Conservation (phyloP, 2,888 invertebrate genomes). For the Trichogramma dendrolimi region DNA sequence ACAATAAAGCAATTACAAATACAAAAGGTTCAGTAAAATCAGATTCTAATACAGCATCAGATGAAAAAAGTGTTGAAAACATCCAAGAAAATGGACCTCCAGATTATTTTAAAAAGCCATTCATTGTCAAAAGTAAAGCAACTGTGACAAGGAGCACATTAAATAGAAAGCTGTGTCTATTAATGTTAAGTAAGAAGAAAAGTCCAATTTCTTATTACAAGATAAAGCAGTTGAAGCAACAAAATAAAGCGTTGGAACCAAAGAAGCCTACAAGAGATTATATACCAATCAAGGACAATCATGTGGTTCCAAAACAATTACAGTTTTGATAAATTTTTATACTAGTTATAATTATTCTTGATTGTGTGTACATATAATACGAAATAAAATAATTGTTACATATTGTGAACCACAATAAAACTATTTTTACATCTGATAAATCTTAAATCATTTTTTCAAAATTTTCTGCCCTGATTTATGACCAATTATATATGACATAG, state of each 20-base stretch:
- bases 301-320: background rate
- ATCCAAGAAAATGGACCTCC: background rate
- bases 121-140: too few relatives aligned
- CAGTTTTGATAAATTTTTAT: too few relatives aligned
- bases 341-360: too few relatives aligned
- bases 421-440: background rate
- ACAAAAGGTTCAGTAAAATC: background rate
- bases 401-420: background rate
- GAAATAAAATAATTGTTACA: too few relatives aligned
- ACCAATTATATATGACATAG: too few relatives aligned
- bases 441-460: too few relatives aligned
- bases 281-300: background rate
- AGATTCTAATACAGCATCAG: slow-evolving; percentile 18
- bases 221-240: background rate
- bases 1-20: background rate
- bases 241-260: background rate
- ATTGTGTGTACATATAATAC: too few relatives aligned
- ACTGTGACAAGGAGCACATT: background rate
- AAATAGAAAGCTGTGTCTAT: slow-evolving; percentile 3
- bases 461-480: too few relatives aligned
- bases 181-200: background rate
- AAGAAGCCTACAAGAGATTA: background rate
- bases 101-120: too few relatives aligned
- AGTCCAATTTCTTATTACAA: background rate
- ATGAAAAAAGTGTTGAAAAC: slow-evolving; percentile 16